Evolutionary conservation across 2,113 vertebrate species (phyloP), one percentile per base, ranked within the genome.

Genomic region (Psittacula cyanocephala): DNA sequence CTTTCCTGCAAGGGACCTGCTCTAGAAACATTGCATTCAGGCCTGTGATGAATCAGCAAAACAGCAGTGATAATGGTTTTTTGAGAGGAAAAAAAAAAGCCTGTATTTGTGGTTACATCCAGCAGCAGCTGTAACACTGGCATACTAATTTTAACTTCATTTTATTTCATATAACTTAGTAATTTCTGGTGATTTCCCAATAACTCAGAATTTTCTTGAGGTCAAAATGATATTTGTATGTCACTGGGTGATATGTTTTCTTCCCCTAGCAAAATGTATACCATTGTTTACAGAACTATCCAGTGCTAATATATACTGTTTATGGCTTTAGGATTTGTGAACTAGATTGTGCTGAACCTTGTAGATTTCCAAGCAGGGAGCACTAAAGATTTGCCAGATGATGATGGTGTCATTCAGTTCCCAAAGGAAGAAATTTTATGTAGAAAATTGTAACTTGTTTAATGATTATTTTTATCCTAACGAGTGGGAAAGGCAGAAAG

Each of bases 81-180:
- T 10, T 33, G 8, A 37, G 7, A 4, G 7, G 20, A 18, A 19
- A 9, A 6, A 13, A 35, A 20, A 46, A 25, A 9, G 4, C 28
- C 27, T 52, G 2, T 55, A 67, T 17, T 27, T 72, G 20, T 0
- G 0, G 12, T 35, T 35, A 4, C 9, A 2, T 29, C 17, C 44
- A 33, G 55, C 35, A 71, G 16, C 2, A 15, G 60, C 31, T 49
- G 22, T 17, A 60, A 46, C 3, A 11, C 0, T 8, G n/a, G 28
- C 64, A 13, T n/a, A 16, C 15, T 79, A 37, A 10, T 24, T 72
- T n/a, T 31, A 25, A 76, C 85, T 60, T 77, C 17, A 62, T 74
- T 57, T 76, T 71, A 13, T 55, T 83, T 68, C 31, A 3, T 1
- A 4, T 82, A 72, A 19, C 33, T 86, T 59, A 22, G 57, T 59